Conservation (phyloP, 2,113 vertebrate genomes). For the Columba livia region DNA sequence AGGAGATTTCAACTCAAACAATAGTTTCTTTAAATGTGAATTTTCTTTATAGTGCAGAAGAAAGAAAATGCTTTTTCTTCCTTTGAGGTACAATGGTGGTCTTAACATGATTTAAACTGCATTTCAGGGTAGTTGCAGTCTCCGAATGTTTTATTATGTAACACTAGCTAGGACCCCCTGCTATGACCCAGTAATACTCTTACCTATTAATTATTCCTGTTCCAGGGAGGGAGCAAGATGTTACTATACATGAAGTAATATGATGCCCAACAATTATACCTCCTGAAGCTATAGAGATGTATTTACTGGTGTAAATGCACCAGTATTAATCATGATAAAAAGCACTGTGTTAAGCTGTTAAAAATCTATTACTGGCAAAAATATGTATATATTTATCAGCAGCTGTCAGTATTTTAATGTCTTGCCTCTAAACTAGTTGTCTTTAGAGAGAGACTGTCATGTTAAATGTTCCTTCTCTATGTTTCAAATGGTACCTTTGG, state of each 20-base stretch:
- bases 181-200: not conserved
- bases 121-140: not conserved
- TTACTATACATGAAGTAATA: not conserved
- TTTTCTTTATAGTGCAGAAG: not conserved
- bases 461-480: not conserved
- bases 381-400: not conserved
- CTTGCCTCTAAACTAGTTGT: not conserved
- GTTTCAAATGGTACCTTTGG: not conserved
- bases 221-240: not conserved
- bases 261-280: not conserved
- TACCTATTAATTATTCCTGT: slow-evolving; percentile 24
- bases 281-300: not conserved
- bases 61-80: not conserved
- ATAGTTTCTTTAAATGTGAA: not conserved
- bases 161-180: not conserved
- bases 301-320: not conserved
- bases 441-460: not conserved
- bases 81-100: not conserved
- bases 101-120: not conserved
- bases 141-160: not conserved
- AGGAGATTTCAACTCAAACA: not conserved
- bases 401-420: not conserved
- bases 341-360: not conserved
- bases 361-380: not conserved
- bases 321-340: not conserved